phyloP scores from a whole-genome alignment of 2,113 vertebrate species.

The Bubalus kerabau region DNA sequence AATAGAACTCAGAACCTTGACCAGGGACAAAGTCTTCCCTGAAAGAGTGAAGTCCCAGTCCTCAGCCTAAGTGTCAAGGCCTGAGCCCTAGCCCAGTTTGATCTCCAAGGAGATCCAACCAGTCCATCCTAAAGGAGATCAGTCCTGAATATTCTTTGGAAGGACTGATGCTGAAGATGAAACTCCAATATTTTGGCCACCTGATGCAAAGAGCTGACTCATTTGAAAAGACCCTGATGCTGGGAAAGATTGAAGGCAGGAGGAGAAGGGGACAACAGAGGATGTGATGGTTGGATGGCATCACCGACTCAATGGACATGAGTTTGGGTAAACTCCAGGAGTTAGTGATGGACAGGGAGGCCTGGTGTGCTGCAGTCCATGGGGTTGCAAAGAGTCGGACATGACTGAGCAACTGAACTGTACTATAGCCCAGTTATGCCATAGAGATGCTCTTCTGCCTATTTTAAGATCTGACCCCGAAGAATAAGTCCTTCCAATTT shows the following conservation, averaged over 20 bases:
- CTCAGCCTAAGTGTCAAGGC: background rate
- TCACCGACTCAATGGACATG: background rate
- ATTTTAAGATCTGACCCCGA: background rate
- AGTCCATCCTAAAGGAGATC: background rate
- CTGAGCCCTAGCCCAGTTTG: background rate
- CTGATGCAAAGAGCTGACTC: background rate
- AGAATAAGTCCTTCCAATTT: background rate
- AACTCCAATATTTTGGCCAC: background rate
- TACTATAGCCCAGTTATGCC: background rate
- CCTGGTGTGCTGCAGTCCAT: background rate
- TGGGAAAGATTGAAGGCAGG: background rate
- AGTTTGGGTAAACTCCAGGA: background rate
- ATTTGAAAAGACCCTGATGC: background rate
- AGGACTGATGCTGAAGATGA: background rate
- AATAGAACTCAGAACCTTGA: background rate
- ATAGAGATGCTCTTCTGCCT: background rate
- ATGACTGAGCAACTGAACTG: fast-evolving
- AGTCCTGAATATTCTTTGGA: background rate
- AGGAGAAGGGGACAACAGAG: background rate
- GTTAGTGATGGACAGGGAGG: background rate
- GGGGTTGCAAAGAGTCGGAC: background rate
- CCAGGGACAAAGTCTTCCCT: background rate
- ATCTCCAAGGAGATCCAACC: background rate
- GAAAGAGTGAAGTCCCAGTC: background rate
- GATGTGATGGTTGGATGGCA: background rate